These are phyloP conservation scores for Brachionus paranguensis DNA, from an alignment of 1,140 invertebrate species.

Conservation along the genomic window DNA sequence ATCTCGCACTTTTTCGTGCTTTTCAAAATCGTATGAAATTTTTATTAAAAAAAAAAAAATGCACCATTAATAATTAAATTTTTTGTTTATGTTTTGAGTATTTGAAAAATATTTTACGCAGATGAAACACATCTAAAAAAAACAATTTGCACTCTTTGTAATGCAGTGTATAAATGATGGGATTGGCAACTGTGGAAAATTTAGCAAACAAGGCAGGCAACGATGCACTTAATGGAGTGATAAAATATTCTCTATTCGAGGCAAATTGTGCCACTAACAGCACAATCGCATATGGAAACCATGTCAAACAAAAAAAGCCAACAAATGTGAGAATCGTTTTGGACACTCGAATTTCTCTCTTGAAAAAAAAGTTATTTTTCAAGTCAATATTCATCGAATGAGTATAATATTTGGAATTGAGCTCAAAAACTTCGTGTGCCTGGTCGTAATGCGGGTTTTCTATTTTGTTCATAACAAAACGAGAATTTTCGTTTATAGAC, in stretches of 20 bases:
- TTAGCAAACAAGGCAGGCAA: constrained; percentile 32
- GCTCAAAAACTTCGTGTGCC: not conserved
- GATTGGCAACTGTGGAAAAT: constrained; percentile 29
- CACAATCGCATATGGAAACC: not conserved
- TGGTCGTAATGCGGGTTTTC: not conserved
- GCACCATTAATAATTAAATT: no score
- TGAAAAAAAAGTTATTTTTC: constrained; percentile 25
- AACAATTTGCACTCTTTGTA: not conserved
- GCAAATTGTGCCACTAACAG: not conserved
- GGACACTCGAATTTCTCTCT: constrained; percentile 12
- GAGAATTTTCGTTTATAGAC: not conserved
- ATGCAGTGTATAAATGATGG: constrained; percentile 3
- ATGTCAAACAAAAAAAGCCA: not conserved
- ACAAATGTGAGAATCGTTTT: constrained; percentile 2
- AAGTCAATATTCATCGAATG: not conserved
- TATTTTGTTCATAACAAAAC: not conserved
- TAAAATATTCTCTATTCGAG: not conserved
- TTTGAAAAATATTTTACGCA: not conserved
- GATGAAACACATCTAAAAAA: not conserved
- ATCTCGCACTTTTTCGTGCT: no score
- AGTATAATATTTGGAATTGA: not conserved
- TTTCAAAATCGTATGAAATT: no score
- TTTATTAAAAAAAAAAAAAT: no score
- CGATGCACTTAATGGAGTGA: constrained; percentile 2
- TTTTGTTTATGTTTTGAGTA: not conserved